Base-by-base conservation (phyloP, 2,113 vertebrate species). In the Carettochelys insculpta region DNA sequence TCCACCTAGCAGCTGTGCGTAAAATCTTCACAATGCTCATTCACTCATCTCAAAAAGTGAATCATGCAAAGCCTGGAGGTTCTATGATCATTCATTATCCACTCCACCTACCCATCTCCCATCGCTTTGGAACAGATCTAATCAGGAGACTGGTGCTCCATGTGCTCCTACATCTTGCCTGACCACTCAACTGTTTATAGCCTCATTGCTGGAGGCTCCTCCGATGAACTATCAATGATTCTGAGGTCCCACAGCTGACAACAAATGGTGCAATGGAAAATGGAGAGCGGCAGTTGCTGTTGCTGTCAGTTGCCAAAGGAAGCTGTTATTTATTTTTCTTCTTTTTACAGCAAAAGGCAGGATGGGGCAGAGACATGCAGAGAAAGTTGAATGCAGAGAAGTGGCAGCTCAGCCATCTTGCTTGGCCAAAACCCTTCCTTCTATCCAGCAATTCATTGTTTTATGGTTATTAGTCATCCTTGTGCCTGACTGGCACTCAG, bases 281-380 rank as follows among this genome's bases (percentile, higher is more conserved):
- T 53, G 77, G 88, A 85, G 92, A 94, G 87, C 68, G 92, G 90
- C 68, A 83, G 56, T 78, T 81, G 68, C 65, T 58, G 75, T 79
- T 90, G 80, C 50, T 94, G 93, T 89, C 89, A 95, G 83, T 58
- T 95, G 85, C 94, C 91, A 94, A 91, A 75, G 12, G 11, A 95
- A 85, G 83, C 77, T 85, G 38, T 80, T 81, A 11, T 11, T 38
- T 68, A 14, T 61, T 50, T 51, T 10, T 19, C 1, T 20, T 82
- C 24, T 87, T 92, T 73, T 22, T 77, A 71, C 11, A 85, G 75
- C 53, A 54, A 87, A 93, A 90, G 68, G 90, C 68, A 90, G 68
- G 47, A 34, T 48, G 85, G 50, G 75, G 77, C 43, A 77, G 34
- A 11, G 75, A 48, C 0, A 8, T 2, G 65, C 68, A 61, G 61